These are phyloP conservation scores for Corythornis leucogaster DNA, from an alignment of 2,797 vertebrate species.

Conservation along the genomic window DNA sequence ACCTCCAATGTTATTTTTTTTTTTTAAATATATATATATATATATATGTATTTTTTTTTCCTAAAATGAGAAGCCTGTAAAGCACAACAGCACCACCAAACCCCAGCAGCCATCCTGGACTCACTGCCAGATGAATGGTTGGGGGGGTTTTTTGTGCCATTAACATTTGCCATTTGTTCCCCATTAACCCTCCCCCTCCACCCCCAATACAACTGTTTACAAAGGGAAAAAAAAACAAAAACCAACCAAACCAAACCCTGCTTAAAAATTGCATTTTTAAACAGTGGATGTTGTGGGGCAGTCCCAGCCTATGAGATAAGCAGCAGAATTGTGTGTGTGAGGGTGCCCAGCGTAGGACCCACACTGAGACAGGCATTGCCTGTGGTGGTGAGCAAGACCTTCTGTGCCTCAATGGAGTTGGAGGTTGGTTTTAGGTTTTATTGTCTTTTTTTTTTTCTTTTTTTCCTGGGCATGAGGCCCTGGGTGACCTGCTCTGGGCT, in stretches of 20 bases:
- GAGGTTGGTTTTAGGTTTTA: neutral
- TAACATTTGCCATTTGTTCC: rapidly evolving
- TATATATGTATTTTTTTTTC: neutral
- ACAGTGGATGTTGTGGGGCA: neutral
- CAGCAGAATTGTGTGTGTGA: neutral
- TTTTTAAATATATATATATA: neutral
- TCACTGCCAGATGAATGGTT: neutral
- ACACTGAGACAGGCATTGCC: rapidly evolving
- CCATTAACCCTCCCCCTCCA: neutral
- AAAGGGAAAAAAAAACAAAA: neutral
- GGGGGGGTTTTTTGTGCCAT: neutral
- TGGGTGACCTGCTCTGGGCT: neutral
- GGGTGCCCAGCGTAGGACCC: neutral
- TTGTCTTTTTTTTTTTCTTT: neutral
- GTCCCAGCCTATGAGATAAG: neutral
- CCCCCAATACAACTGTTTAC: constrained; percentile 15
- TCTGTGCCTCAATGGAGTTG: neutral
- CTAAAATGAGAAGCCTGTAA: neutral
- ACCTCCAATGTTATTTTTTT: neutral
- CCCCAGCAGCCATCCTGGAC: neutral
- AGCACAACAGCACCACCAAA: neutral
- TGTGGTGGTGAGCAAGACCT: neutral
- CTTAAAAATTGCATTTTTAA: neutral
- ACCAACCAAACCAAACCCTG: neutral
- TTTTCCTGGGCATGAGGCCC: neutral